Evolutionary conservation across 64 coral and sea anemone genomes (phyloP), one percentile per base, ranked within the genome.

Genomic region (Montipora sp.): DNA sequence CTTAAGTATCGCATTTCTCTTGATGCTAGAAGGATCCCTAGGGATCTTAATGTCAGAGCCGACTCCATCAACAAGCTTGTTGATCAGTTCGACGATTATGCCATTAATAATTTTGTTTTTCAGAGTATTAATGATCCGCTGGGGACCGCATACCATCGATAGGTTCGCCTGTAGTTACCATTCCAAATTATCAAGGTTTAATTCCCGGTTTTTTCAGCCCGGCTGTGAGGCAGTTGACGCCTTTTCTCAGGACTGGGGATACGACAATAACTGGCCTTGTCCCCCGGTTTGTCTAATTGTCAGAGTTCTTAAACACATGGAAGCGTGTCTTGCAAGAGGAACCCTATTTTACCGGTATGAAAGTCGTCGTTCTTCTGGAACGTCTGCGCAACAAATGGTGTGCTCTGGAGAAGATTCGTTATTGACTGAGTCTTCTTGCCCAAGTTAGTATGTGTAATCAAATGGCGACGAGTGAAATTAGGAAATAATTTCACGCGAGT

Each of bases 161-260:
- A 77, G 68, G 23, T 89, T 94, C 61, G 84, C 75, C 1, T 94
- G 92, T 82, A 46, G 19, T 82, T 94, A 94, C 15, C 87, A 90
- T 79, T 47, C 43, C 7, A 94, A 94, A 23, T 55, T 90, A 12
- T 3, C 43, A 7, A 75, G 93, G 87, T 94, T 94, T 47, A 94
- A 94, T 16, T 90, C 88, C 8, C 80, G 73, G 75, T 78, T 11
- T 87, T 12, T 48, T 85, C 93, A 94, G 43, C 87, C 80, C 0
- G 80, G 88, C 59, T 75, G 80, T 48, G 80, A 78, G 11, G 93
- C 80, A 15, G 88, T 94, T 0, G 80, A 94, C 48, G 93, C 93
- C 11, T 89, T 94, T 59, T 21, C 7, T 15, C 92, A 94, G 69
- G 63, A 94, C 58, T 94, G 92, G 86, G 8, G 14, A 0, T 75